These are phyloP conservation scores for Macaria notata DNA, from an alignment of 2,888 invertebrate species.

Conservation along the genomic window DNA sequence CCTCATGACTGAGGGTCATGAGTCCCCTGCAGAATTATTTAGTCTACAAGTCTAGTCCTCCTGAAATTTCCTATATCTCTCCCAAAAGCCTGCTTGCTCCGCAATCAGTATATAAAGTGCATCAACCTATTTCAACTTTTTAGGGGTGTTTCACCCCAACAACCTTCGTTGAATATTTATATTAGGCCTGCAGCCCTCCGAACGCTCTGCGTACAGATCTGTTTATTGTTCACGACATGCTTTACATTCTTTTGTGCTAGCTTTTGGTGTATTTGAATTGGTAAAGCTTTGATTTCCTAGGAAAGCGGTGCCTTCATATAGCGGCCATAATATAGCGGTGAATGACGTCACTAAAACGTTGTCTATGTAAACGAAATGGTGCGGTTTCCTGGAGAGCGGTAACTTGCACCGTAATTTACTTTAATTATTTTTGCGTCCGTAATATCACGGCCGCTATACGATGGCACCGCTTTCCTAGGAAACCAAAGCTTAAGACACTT, in stretches of 20 bases:
- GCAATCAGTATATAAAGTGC: slow-evolving; percentile 31
- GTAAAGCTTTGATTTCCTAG: no score
- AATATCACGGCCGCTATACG: no score
- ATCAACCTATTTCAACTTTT: slow-evolving; percentile 49
- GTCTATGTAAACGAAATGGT: no score
- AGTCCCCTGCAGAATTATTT: not conserved
- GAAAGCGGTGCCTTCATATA: no score
- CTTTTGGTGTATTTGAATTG: not conserved
- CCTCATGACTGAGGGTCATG: no score
- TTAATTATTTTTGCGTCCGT: no score
- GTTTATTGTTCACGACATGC: slow-evolving; percentile 42
- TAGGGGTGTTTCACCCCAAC: slow-evolving; percentile 44
- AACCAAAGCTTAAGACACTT: no score
- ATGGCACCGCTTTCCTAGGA: no score
- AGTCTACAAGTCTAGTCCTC: not conserved
- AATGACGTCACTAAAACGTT: no score
- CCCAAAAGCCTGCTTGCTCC: slow-evolving; percentile 13
- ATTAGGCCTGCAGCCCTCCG: slow-evolving; percentile 43
- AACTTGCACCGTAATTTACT: no score
- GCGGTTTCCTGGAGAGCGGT: no score
- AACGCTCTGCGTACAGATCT: slow-evolving; percentile 37
- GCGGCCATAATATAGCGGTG: no score
- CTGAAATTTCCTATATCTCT: slow-evolving; percentile 14
- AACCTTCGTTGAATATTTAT: slow-evolving; percentile 68
- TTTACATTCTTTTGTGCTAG: slow-evolving; percentile 13